These are phyloP conservation scores for Oncorhynchus keta DNA, from an alignment of 2,113 vertebrate species.

Conservation along the genomic window DNA sequence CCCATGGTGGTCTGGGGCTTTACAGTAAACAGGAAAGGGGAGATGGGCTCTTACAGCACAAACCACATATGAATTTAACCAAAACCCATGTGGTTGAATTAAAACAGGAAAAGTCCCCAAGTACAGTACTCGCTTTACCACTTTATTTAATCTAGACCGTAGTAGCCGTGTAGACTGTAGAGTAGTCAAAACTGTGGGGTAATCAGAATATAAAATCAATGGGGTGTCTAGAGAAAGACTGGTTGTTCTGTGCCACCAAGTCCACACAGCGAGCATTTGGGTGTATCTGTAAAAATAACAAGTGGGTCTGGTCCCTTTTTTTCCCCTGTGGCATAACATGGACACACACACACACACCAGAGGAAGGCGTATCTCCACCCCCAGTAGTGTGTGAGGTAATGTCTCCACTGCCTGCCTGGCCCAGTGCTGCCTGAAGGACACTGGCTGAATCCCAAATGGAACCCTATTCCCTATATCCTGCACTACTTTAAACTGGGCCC, in stretches of 20 bases:
- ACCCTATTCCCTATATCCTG: no score
- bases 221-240: no score
- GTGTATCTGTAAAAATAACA: no score
- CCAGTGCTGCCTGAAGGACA: background rate
- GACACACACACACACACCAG: background rate
- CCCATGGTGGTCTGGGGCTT: conserved; percentile 55
- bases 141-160: conserved; percentile 15
- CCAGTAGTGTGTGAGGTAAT: conserved; percentile 1
- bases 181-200: no score
- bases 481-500: no score
- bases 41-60: conserved; percentile 40
- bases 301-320: no score
- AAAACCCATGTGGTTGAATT: conserved; percentile 40
- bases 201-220: no score
- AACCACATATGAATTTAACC: conserved; percentile 60
- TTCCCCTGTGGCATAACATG: background rate
- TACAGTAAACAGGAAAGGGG: conserved; percentile 60
- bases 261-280: no score
- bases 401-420: background rate
- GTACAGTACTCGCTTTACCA: conserved; percentile 45
- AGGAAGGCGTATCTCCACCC: background rate
- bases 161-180: no score
- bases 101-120: conserved; percentile 45
- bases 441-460: background rate
- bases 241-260: no score